Conservation (phyloP, 2,797 vertebrate species). For the Orientallactaga sibirica region DNA sequence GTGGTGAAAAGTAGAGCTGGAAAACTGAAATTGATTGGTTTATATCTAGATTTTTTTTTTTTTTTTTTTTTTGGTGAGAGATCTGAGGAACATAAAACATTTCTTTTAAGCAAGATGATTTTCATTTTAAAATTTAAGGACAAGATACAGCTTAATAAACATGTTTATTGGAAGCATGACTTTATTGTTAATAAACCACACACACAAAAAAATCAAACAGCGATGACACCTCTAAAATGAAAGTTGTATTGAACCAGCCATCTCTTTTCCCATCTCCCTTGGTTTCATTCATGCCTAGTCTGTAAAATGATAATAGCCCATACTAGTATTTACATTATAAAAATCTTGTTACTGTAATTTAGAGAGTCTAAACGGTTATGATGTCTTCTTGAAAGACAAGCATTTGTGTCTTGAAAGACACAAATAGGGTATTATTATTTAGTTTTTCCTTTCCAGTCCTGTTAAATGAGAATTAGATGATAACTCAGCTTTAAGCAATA, state of each 20-base stretch:
- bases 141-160: slow-evolving; percentile 29
- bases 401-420: too few relatives aligned
- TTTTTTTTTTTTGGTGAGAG: slow-evolving; percentile 18
- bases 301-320: slow-evolving; percentile 66
- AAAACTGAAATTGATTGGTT: background rate
- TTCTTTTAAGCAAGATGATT: slow-evolving; percentile 65
- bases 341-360: slow-evolving; percentile 57
- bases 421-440: slow-evolving; percentile 74
- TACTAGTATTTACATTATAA: slow-evolving; percentile 64
- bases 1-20: background rate
- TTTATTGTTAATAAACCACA: background rate
- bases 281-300: slow-evolving; percentile 45
- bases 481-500: slow-evolving; percentile 70
- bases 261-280: background rate
- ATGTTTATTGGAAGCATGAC: slow-evolving; percentile 42
- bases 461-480: slow-evolving; percentile 74
- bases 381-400: slow-evolving; percentile 72
- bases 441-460: slow-evolving; percentile 67
- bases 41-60: background rate
- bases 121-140: slow-evolving; percentile 64
- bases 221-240: slow-evolving; percentile 20
- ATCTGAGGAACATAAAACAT: background rate
- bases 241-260: slow-evolving; percentile 18
- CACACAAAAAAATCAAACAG: background rate
- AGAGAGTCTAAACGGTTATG: slow-evolving; percentile 49